Conservation (phyloP, 2,888 invertebrate genomes). For the Diaphora mendica region DNA sequence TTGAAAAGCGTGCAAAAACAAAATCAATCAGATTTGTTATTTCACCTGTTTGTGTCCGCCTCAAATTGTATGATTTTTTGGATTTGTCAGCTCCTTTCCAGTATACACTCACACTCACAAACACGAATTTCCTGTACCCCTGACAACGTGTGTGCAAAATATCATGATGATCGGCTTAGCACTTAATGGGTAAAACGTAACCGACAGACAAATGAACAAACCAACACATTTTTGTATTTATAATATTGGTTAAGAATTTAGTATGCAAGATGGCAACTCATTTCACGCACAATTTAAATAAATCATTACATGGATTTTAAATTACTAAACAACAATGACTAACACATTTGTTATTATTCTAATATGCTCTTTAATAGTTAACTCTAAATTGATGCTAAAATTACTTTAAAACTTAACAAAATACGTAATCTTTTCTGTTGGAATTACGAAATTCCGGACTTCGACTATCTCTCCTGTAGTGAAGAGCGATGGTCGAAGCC, state of each 20-base stretch:
- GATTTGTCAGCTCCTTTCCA: not conserved
- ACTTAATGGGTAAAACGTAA: not conserved
- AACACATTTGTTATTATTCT: slow-evolving; percentile 2
- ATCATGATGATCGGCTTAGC: not conserved
- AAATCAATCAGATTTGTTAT: not conserved
- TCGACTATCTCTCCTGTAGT: not conserved
- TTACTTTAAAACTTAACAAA: not conserved
- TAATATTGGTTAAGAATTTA: not conserved
- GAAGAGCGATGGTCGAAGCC: too few relatives aligned
- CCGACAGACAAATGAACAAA: not conserved
- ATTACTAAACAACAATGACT: slow-evolving; percentile 7
- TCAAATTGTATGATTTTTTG: not conserved
- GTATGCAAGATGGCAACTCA: not conserved
- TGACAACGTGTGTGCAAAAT: not conserved
- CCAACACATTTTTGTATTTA: not conserved
- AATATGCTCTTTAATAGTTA: too few relatives aligned
- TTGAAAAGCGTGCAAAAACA: not conserved
- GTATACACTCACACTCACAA: too few relatives aligned
- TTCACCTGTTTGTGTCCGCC: not conserved
- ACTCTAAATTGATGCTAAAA: not conserved
- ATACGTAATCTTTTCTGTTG: not conserved
- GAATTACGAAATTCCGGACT: not conserved
- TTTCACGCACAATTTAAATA: slow-evolving; percentile 6
- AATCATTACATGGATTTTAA: slow-evolving; percentile 9
- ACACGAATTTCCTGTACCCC: too few relatives aligned